These are phyloP conservation scores for Oppia nitens DNA, from an alignment of 1,140 invertebrate genomes.

Conservation along the genomic window DNA sequence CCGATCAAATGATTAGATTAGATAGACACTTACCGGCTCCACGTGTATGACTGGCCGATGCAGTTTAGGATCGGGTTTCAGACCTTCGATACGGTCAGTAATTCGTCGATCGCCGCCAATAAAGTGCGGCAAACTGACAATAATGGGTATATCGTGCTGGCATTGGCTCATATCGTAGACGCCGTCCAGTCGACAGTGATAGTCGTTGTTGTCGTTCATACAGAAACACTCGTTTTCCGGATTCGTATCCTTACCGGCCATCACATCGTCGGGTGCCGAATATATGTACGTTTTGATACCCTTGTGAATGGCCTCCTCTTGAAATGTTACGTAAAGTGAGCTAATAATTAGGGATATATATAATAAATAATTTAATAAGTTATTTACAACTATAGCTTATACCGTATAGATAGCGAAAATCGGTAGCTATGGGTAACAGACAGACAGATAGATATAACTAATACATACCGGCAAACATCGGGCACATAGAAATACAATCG, in stretches of 20 bases:
- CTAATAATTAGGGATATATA: no score
- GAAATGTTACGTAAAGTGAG: slow-evolving; percentile 5
- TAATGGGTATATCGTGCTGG: slow-evolving; percentile 51
- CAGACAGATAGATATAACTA: not conserved
- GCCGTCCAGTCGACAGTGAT: slow-evolving; percentile 8
- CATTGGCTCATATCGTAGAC: slow-evolving; percentile 13
- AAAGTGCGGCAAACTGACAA: slow-evolving; percentile 79
- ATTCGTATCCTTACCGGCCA: not conserved
- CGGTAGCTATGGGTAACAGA: no score
- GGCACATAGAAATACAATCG: slow-evolving; percentile 22
- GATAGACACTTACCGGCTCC: slow-evolving; percentile 37
- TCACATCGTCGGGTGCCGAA: not conserved
- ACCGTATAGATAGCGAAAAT: no score
- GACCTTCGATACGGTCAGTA: slow-evolving; percentile 55
- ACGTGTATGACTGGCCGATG: slow-evolving; percentile 66
- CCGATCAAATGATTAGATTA: no score
- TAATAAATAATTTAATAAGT: no score
- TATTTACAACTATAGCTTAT: no score
- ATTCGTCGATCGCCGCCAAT: slow-evolving; percentile 61
- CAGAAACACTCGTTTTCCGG: slow-evolving; percentile 13
- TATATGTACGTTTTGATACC: slow-evolving; percentile 8
- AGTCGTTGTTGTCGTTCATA: slow-evolving; percentile 1
- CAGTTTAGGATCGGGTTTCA: slow-evolving; percentile 48
- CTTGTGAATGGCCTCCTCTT: slow-evolving; percentile 3
- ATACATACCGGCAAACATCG: slow-evolving; percentile 24